Conservation (phyloP, 2,113 vertebrate genomes). For the Macaca nemestrina region DNA sequence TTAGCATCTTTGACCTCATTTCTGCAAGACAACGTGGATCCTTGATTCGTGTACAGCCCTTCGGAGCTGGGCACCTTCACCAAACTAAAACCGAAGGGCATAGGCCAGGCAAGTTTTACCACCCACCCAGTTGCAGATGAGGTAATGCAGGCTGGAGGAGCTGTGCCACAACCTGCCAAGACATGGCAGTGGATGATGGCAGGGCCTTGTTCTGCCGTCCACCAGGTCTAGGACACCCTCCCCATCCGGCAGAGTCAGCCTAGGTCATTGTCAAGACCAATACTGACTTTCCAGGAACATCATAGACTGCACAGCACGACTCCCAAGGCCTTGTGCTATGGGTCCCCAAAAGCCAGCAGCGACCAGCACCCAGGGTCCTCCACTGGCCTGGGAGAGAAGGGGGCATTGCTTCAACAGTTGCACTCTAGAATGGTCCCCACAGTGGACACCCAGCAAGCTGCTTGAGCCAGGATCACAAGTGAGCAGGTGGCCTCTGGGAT, state of each 20-base stretch:
- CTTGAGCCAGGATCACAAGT: conserved; percentile 50
- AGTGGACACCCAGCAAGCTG: conserved; percentile 16
- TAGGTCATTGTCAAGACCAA: background rate
- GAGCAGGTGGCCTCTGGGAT: background rate
- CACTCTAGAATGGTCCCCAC: conserved; percentile 42
- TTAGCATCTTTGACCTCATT: accelerated
- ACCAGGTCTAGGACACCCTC: background rate
- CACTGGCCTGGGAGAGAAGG: background rate
- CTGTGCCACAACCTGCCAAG: background rate
- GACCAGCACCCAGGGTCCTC: background rate
- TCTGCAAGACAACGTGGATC: accelerated
- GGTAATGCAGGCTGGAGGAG: background rate
- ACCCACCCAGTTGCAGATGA: accelerated
- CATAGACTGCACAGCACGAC: background rate
- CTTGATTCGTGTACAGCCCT: background rate
- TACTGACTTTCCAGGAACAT: background rate
- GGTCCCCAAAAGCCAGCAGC: conserved; percentile 45
- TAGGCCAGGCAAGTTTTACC: too few species aligned
- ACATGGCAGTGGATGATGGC: accelerated
- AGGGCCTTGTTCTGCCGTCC: background rate
- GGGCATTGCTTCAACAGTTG: conserved; percentile 12
- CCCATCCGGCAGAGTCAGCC: background rate
- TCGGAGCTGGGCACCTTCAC: background rate
- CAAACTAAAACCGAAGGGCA: background rate
- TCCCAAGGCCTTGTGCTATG: background rate